Conservation (phyloP, 2,113 vertebrate genomes). For the Polypterus senegalus region DNA sequence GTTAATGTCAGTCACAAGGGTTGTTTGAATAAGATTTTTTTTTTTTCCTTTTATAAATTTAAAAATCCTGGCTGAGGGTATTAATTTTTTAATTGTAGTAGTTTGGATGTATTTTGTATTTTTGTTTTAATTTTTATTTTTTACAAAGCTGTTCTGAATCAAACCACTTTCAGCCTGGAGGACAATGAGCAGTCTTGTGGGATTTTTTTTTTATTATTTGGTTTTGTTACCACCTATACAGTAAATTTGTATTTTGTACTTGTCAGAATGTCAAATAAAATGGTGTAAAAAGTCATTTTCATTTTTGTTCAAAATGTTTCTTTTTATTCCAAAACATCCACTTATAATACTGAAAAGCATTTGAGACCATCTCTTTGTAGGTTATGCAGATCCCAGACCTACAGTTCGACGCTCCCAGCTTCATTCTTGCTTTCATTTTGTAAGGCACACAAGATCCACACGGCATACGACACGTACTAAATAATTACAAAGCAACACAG, state of each 20-base stretch:
- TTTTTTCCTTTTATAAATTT: conserved; percentile 51
- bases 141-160: conserved; percentile 48
- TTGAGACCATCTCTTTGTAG: too few relatives aligned
- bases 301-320: too few relatives aligned
- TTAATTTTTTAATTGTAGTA: conserved; percentile 52
- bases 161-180: conserved; percentile 40
- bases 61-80: conserved; percentile 39
- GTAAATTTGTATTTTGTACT: conserved; percentile 63
- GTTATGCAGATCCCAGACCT: too few relatives aligned
- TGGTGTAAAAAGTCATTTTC: conserved; percentile 34
- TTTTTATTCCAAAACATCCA: too few relatives aligned
- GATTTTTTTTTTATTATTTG: too few relatives aligned
- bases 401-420: too few relatives aligned
- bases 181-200: conserved; percentile 28
- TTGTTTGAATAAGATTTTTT: background rate
- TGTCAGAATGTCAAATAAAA: conserved; percentile 58
- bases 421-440: conserved; percentile 2
- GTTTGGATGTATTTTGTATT: conserved; percentile 50
- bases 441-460: conserved; percentile 24
- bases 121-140: conserved; percentile 51
- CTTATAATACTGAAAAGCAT: too few relatives aligned
- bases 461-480: conserved; percentile 12
- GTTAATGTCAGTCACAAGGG: too few relatives aligned
- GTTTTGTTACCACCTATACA: conserved; percentile 44
- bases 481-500: conserved; percentile 20